A percentile compares a stretch with the other conserved stretches of the same genome.
These are phyloP conservation scores for Mya arenaria DNA, from an alignment of 1,140 invertebrate genomes.

Conservation along the genomic window DNA sequence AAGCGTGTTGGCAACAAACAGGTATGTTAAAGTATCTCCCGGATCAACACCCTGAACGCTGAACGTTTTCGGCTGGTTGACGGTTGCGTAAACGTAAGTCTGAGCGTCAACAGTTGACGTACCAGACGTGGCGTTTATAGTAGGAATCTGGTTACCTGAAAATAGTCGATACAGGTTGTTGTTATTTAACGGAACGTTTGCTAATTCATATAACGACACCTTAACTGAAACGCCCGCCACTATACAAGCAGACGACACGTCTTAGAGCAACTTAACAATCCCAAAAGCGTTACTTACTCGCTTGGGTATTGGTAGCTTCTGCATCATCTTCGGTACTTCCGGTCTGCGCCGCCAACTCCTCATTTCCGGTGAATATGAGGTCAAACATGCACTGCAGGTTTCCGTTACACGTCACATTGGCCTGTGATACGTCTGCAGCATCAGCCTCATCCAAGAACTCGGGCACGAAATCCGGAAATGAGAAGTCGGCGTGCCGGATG, in stretches of 20 bases:
- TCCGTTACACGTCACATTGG: constrained; percentile 50
- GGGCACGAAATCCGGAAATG: constrained; percentile 51
- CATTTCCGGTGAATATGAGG: constrained; percentile 57
- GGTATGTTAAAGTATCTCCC: not conserved
- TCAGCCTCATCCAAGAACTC: constrained; percentile 53
- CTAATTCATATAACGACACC: not conserved
- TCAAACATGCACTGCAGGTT: constrained; percentile 62
- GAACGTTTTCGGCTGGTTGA: not conserved
- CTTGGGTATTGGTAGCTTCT: not conserved
- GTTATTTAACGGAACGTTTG: not conserved
- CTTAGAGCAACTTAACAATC: not conserved
- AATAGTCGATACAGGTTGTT: not conserved
- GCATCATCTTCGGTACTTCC: constrained; percentile 10
- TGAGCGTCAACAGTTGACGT: not conserved
- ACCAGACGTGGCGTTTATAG: not conserved
- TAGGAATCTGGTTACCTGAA: not conserved
- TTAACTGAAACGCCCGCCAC: not conserved
- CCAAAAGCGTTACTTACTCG: not conserved
- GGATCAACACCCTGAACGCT: not conserved
- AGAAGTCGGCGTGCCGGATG: constrained; percentile 41
- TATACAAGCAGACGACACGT: not conserved
- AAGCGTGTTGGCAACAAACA: not conserved
- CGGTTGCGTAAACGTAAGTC: not conserved
- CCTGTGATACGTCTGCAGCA: not conserved
- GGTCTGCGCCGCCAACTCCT: constrained; percentile 48